Percentiles rank a stretch among this genome's conserved stretches.
phyloP scores from a whole-genome alignment of 2,113 vertebrate genomes.

The Hypocryptadius cinnamomeus region DNA sequence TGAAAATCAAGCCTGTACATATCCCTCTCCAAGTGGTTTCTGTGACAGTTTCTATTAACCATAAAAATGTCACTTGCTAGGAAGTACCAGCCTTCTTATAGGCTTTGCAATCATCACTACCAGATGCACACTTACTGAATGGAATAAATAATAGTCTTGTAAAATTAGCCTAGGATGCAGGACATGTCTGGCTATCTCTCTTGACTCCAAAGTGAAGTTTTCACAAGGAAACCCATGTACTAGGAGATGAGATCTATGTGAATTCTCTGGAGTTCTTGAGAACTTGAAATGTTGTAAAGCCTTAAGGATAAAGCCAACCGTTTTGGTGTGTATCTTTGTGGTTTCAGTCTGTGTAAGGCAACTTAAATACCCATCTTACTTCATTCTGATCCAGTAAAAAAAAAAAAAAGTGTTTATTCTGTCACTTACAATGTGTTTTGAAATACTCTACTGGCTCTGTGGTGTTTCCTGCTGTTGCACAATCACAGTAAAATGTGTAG shows the following conservation, averaged over 20 bases:
- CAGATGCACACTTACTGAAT: slow-evolving; percentile 44
- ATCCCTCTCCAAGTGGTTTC: slow-evolving; percentile 46
- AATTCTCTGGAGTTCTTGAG: neutral
- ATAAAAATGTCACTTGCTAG: slow-evolving; percentile 63
- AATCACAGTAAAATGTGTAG: neutral
- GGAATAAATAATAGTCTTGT: slow-evolving; percentile 36
- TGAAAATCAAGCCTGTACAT: slow-evolving; percentile 49
- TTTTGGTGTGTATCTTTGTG: neutral
- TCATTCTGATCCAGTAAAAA: neutral
- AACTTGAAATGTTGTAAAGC: neutral
- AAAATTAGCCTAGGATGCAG: slow-evolving; percentile 49
- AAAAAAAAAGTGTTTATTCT: neutral
- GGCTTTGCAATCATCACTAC: slow-evolving; percentile 52
- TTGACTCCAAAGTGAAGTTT: neutral
- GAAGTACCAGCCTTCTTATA: slow-evolving; percentile 57
- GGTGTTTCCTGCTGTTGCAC: neutral
- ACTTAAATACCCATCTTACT: neutral
- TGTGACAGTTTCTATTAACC: slow-evolving; percentile 57
- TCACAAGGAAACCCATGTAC: neutral
- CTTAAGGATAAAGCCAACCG: neutral
- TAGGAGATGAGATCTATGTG: neutral
- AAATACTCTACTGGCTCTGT: neutral
- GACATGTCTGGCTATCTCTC: slow-evolving; percentile 6
- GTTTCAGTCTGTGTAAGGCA: neutral
- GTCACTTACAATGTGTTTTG: neutral